Base-by-base conservation (phyloP, 2,888 invertebrate species). In the Xestia sexstrigata region DNA sequence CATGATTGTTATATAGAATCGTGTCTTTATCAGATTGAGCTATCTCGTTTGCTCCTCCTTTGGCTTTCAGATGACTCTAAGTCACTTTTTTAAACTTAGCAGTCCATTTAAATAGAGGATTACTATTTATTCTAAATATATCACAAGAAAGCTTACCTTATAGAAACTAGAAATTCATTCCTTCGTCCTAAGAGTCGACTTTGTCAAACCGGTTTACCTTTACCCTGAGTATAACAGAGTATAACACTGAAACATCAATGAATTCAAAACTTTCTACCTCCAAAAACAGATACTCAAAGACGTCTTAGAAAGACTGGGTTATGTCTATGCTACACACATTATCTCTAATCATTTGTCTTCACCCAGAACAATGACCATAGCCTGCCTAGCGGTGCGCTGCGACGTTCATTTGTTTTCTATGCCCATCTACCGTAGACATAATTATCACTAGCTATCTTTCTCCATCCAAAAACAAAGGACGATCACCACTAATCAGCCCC, bases 401-500 rank as follows among this genome's bases (percentile, higher is more conserved):
- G 39, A 65, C 1, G 65, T 17, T n/a, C 8, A 65, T 42, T 65
- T 17, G n/a, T 26, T 65, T n/a, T 42, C n/a, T 15, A 65, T 42
- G 13, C 4, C 65, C n/a, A 65, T 65, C 65, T n/a, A 35, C 4
- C n/a, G 13, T n/a, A 15, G 20, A 15, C 26, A 39, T 47, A n/a
- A 23, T 26, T 39, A 65, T 63, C n/a, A 42, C 35, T 11, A 45
- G 45, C 42, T 7, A 23, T 39, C 26, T 60, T 23, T 26, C 42
- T 67, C 62, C 49, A 47, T 66, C 52, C 20, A 60, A 81, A 83
- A 83, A 87, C 67, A 74, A 78, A 76, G 58, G 67, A 68, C 70
- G 69, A 74, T 76, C 80, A 81, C 20, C 66, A 55, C 70, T 84
- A 82, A 82, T 84, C 82, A 84, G 42, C 42, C 23, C 65, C 66